A percentile compares a stretch with the other conserved stretches of the same genome.
Conservation (phyloP, 2,888 invertebrate species). For the Gastrophysa polygoni region DNA sequence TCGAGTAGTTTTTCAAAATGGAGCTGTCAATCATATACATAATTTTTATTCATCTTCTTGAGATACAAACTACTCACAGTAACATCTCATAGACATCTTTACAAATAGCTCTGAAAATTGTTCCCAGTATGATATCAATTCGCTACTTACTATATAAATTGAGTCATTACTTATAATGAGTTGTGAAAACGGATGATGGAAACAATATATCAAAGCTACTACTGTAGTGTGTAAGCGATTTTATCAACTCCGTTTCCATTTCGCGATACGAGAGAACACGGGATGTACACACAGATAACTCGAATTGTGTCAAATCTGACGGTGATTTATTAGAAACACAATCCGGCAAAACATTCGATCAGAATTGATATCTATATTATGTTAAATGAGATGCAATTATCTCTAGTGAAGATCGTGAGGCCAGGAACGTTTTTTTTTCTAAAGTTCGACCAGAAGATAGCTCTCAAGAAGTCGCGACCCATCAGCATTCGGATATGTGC, state of each 20-base stretch:
- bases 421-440: too few relatives aligned
- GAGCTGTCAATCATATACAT: too few relatives aligned
- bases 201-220: slow-evolving; percentile 10
- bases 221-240: not conserved
- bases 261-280: not conserved
- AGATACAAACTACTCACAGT: too few relatives aligned
- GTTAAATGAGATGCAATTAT: not conserved
- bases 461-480: too few relatives aligned
- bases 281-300: not conserved
- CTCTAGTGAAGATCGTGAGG: too few relatives aligned
- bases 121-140: slow-evolving; percentile 19
- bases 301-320: not conserved
- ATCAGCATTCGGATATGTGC: too few relatives aligned
- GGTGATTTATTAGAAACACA: not conserved
- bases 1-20: too few relatives aligned
- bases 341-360: not conserved
- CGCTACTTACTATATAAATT: slow-evolving; percentile 10
- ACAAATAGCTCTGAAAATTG: slow-evolving; percentile 15
- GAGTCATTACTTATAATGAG: slow-evolving; percentile 14
- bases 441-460: too few relatives aligned
- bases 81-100: not conserved
- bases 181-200: slow-evolving; percentile 7
- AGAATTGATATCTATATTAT: not conserved
- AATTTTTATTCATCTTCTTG: too few relatives aligned
- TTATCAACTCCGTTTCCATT: not conserved